Evolutionary conservation across 1,140 invertebrate genomes (phyloP), one percentile per base, ranked within the genome.

Genomic region (Leptopilina clavipes): DNA sequence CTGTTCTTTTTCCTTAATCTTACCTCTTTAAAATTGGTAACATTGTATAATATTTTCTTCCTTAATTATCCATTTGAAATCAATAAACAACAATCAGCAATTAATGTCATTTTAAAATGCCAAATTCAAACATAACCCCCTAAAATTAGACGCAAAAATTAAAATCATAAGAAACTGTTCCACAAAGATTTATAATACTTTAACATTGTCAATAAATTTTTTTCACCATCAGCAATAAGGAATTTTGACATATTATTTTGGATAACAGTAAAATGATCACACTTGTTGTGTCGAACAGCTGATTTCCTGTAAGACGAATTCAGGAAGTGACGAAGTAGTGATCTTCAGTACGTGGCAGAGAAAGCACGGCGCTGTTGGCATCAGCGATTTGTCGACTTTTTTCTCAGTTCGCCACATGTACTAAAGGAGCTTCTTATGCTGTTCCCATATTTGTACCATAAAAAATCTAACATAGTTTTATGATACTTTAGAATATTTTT

Each of bases 321-420:
- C 84, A 85, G 87, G 87, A 88, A 84, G 76, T 87, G 81, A 80
- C 79, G 76, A 77, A 79, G 25, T 40, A 43, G 56, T 54, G n/a
- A 59, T 72, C 12, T 52, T 82, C 83, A 84, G 86, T 12, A 90
- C 88, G 89, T 89, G 88, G 88, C 89, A 90, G 71, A 45, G 52
- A 52, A 59, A 72, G 82, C 75, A 76, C 70, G 76, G 82, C 83
- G 82, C 82, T 83, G 81, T 88, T 88, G 86, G 72, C 79, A n/a
- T n/a, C n/a, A 85, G 76, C 25, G 59, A 65, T 17, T 22, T 31
- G 59, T 65, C 59, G 17, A 14, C 54, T 43, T 79, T 70, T 14
- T 72, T 54, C 31, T 71, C 65, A 59, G 19, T 76, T 19, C 76
- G 79, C 73, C 81, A 80, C 82, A 84, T 84, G 80, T 78, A 80